Percentiles rank a stretch among this genome's conserved stretches.
These are phyloP conservation scores for Equus quagga DNA, from an alignment of 2,113 vertebrate species.

Conservation along the genomic window DNA sequence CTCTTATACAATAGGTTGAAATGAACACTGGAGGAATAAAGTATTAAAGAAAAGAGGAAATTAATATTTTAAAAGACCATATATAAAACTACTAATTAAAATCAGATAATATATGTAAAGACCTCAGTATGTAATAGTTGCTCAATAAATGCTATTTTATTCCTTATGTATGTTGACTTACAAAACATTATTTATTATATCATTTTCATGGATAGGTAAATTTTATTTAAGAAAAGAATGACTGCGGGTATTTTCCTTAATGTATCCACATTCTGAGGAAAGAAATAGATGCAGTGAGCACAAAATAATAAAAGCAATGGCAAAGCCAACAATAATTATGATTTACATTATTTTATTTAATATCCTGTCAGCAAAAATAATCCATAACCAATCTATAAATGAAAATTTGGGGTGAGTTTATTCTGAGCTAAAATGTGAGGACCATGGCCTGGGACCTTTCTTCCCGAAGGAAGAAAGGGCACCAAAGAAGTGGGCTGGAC, in stretches of 20 bases:
- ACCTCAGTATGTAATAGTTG: neutral
- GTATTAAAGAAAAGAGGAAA: neutral
- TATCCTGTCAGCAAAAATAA: too few species aligned
- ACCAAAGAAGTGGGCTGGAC: too few species aligned
- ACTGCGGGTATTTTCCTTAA: neutral
- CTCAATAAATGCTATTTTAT: neutral
- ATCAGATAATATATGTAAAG: neutral
- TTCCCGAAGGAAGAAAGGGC: too few species aligned
- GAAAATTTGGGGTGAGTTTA: too few species aligned
- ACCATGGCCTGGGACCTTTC: too few species aligned
- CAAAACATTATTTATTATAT: neutral
- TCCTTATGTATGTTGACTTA: neutral
- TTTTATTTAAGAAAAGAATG: conserved; percentile 7
- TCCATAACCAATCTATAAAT: too few species aligned
- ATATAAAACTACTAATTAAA: neutral
- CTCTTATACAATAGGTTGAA: neutral
- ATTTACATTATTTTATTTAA: neutral
- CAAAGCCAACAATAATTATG: neutral
- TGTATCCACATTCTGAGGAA: neutral
- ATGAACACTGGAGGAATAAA: neutral
- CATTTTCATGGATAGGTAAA: neutral
- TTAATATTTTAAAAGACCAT: neutral
- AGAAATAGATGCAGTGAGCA: neutral
- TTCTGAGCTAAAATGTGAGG: too few species aligned
- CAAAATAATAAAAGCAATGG: neutral